phyloP scores from a whole-genome alignment of 2,888 invertebrate species.

The Dione juno region DNA sequence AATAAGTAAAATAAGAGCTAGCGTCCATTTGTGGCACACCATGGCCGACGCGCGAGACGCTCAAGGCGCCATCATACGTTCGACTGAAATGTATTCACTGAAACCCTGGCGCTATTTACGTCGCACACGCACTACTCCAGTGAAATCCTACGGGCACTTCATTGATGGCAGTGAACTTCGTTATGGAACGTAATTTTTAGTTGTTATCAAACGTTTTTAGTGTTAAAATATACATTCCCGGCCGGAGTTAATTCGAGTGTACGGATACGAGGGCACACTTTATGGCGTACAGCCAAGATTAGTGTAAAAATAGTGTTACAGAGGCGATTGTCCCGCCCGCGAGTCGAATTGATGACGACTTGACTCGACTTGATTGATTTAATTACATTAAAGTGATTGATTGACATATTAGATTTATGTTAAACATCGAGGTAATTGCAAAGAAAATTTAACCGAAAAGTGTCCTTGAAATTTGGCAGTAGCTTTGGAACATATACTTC shows the following conservation, averaged over 20 bases:
- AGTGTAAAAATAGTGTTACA: constrained; percentile 78
- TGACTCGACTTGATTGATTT: constrained; percentile 67
- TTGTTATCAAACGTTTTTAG: constrained; percentile 59
- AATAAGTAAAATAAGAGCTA: constrained; percentile 78
- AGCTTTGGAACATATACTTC: too few species aligned
- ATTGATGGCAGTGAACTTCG: constrained; percentile 62
- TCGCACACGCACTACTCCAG: constrained; percentile 60
- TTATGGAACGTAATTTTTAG: constrained; percentile 57
- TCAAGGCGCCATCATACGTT: constrained; percentile 78
- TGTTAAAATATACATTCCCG: constrained; percentile 68
- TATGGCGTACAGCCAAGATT: constrained; percentile 77
- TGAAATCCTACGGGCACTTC: constrained; percentile 61
- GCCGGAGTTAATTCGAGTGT: constrained; percentile 85
- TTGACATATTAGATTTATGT: constrained; percentile 29
- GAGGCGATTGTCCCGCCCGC: constrained; percentile 74
- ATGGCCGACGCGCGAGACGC: constrained; percentile 71
- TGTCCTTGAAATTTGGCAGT: neutral
- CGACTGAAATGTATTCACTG: constrained; percentile 66
- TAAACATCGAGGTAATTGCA: neutral
- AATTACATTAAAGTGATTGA: constrained; percentile 52
- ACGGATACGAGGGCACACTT: constrained; percentile 84
- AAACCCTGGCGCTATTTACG: constrained; percentile 68
- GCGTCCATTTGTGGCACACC: constrained; percentile 76
- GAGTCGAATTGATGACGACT: constrained; percentile 64
- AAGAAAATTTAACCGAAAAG: neutral